Percentiles rank a stretch among this genome's conserved stretches.
These are phyloP conservation scores for Vidua macroura DNA, from an alignment of 2,113 vertebrate species.

Conservation along the genomic window DNA sequence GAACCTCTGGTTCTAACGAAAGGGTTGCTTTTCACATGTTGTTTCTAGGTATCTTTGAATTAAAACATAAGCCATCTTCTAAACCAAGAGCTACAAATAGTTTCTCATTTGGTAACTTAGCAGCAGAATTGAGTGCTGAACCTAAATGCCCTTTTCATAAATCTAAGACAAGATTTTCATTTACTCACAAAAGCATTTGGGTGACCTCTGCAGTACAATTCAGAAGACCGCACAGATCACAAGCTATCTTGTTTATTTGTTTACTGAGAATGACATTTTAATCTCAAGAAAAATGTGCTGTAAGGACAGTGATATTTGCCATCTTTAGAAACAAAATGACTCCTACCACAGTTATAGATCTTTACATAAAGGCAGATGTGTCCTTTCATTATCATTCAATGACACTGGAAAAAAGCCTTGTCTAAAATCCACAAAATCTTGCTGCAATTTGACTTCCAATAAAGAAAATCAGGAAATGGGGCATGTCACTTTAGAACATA, in stretches of 20 bases:
- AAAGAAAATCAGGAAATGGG: not conserved
- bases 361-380: not conserved
- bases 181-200: not conserved
- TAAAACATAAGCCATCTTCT: not conserved
- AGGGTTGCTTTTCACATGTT: not conserved
- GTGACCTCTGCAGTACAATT: not conserved
- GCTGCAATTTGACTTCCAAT: not conserved
- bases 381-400: not conserved
- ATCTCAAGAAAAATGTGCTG: not conserved
- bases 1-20: not conserved
- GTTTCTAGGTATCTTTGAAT: not conserved
- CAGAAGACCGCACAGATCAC: not conserved
- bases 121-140: not conserved
- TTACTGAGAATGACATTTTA: conserved; percentile 44
- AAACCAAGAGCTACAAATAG: not conserved
- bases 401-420: not conserved
- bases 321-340: conserved; percentile 1
- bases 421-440: not conserved
- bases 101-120: not conserved
- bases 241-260: conserved; percentile 27
- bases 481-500: not conserved
- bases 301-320: not conserved
- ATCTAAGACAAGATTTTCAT: conserved; percentile 16
- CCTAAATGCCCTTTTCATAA: conserved; percentile 1
- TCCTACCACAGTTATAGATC: not conserved